phyloP scores from a whole-genome alignment of 2,888 invertebrate species.

The Toxonevra muliebris region DNA sequence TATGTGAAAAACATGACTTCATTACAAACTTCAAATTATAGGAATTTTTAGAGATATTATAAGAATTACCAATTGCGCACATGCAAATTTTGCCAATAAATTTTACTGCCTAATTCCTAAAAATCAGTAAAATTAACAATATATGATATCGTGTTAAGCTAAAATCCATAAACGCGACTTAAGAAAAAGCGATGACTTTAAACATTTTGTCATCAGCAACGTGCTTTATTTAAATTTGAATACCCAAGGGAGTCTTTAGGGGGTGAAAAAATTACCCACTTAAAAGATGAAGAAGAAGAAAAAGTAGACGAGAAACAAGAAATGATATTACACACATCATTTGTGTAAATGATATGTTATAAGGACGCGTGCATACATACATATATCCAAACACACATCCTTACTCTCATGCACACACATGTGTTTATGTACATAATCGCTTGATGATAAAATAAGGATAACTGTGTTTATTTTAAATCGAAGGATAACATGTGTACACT shows the following conservation, averaged over 20 bases:
- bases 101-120: too few relatives aligned
- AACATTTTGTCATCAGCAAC: not conserved
- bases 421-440: conserved; percentile 37
- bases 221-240: not conserved
- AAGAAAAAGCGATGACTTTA: too few relatives aligned
- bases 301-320: not conserved
- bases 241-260: too few relatives aligned
- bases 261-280: too few relatives aligned
- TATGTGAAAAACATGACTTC: too few relatives aligned
- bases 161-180: too few relatives aligned
- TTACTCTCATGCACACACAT: conserved; percentile 22
- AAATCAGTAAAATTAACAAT: too few relatives aligned
- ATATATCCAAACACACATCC: conserved; percentile 2
- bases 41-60: too few relatives aligned
- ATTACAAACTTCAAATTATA: too few relatives aligned
- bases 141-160: too few relatives aligned
- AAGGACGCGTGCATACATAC: conserved; percentile 1
- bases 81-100: too few relatives aligned
- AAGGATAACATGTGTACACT: conserved; percentile 31
- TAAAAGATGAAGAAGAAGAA: not conserved
- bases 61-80: too few relatives aligned
- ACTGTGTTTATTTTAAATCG: conserved; percentile 32
- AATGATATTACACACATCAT: conserved; percentile 41
- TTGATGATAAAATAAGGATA: conserved; percentile 37
- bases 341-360: conserved; percentile 52